These are phyloP conservation scores for Melopsittacus undulatus DNA, from an alignment of 2,797 vertebrate species.

Conservation along the genomic window DNA sequence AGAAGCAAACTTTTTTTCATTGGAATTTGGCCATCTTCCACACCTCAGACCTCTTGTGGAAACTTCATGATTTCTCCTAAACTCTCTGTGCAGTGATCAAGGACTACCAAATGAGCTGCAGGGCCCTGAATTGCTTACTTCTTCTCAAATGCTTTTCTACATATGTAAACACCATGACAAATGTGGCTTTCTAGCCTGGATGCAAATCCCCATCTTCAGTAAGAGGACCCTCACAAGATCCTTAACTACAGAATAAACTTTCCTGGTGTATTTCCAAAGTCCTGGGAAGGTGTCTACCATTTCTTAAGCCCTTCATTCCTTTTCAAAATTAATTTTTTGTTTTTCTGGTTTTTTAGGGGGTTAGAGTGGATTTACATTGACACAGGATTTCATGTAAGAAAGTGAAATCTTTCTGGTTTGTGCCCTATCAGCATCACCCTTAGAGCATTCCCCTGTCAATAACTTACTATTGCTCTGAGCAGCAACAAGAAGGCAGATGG, in stretches of 20 bases:
- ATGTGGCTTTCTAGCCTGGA: not conserved
- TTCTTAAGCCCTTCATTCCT: not conserved
- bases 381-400: not conserved
- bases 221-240: not conserved
- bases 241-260: not conserved
- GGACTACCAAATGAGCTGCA: not conserved
- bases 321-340: not conserved
- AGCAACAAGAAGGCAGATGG: not conserved
- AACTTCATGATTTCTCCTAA: not conserved
- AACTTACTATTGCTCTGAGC: not conserved
- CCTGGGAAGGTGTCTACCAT: not conserved
- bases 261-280: not conserved
- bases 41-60: not conserved
- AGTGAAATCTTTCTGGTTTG: not conserved
- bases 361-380: not conserved
- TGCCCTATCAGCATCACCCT: not conserved
- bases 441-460: not conserved
- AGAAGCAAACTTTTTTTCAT: not conserved
- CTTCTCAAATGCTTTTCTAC: not conserved
- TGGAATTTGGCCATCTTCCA: not conserved
- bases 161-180: not conserved
- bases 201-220: not conserved
- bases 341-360: not conserved
- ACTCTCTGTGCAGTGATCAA: not conserved
- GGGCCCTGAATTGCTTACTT: not conserved